Evolutionary conservation across 2,113 vertebrate species (phyloP).

Genomic region (Tilapia sparmanii): DNA sequence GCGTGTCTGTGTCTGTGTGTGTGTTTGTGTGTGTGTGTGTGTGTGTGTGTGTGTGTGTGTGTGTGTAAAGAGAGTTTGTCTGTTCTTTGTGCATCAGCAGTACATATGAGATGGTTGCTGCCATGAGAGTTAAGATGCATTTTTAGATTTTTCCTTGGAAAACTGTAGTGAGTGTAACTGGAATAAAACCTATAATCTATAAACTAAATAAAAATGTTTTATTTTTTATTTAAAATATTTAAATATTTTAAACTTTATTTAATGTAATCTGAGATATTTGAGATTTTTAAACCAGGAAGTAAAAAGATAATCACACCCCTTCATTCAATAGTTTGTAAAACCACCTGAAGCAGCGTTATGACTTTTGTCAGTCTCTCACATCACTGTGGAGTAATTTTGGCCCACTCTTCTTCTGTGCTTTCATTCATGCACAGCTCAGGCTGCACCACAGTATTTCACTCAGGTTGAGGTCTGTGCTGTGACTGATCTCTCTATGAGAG

Average conservation of each 20-base stretch:
- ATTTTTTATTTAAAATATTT: background rate
- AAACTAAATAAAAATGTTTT: background rate
- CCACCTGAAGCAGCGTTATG: accelerated
- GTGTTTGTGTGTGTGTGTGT: background rate
- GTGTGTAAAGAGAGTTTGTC: background rate
- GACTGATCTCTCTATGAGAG: background rate
- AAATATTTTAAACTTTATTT: background rate
- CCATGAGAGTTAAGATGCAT: background rate
- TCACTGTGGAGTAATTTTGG: background rate
- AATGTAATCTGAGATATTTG: accelerated
- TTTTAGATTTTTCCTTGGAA: background rate
- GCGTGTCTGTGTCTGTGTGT: background rate
- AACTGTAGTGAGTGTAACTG: background rate
- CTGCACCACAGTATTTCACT: background rate
- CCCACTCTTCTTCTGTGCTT: background rate
- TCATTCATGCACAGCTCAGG: background rate
- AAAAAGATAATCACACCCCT: accelerated
- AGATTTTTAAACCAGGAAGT: background rate
- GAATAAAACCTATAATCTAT: accelerated
- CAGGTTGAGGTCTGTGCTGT: background rate
- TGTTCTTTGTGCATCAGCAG: background rate
- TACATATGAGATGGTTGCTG: background rate
- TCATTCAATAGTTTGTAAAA: background rate
- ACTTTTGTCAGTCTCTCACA: background rate
- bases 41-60: background rate